A percentile compares a stretch with the other conserved stretches of the same genome.
Evolutionary conservation across 1,140 invertebrate genomes (phyloP).

Genomic region (Mactra quadrangularis): DNA sequence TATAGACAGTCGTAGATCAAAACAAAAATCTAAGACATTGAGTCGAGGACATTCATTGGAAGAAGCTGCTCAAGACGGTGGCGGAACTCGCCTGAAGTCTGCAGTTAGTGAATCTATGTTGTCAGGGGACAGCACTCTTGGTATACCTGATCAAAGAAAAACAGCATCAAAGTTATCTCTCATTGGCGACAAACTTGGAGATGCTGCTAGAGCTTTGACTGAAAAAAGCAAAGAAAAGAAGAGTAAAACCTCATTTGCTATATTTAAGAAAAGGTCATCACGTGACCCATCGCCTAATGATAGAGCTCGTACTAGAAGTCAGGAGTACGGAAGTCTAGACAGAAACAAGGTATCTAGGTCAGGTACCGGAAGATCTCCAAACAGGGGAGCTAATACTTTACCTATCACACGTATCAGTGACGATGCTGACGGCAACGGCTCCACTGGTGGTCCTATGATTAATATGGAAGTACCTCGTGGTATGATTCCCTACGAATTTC

Average conservation of each 20-base stretch:
- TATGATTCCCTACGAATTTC: constrained; percentile 80
- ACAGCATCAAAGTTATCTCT: constrained; percentile 78
- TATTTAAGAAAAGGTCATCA: constrained; percentile 80
- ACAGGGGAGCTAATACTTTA: constrained; percentile 54
- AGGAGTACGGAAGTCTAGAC: constrained; percentile 78
- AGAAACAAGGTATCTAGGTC: constrained; percentile 66
- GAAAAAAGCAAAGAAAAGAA: constrained; percentile 71
- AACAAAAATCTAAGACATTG: constrained; percentile 43
- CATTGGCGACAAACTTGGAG: constrained; percentile 78
- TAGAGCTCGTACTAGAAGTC: constrained; percentile 70
- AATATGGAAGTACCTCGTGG: constrained; percentile 72
- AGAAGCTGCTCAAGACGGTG: constrained; percentile 70
- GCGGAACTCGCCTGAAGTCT: constrained; percentile 69
- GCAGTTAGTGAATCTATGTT: constrained; percentile 80
- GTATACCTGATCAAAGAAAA: constrained; percentile 70
- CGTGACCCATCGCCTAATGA: constrained; percentile 79
- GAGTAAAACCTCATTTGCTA: constrained; percentile 77
- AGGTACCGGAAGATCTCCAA: constrained; percentile 41
- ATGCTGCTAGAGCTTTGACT: constrained; percentile 69
- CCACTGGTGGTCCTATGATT: constrained; percentile 66
- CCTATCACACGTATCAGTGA: constrained; percentile 66
- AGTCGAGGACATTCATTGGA: constrained; percentile 78
- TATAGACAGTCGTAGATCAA: constrained; percentile 48
- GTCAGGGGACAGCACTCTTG: constrained; percentile 68
- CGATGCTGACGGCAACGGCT: constrained; percentile 62